Evolutionary conservation across 2,888 invertebrate species (phyloP), one percentile per base, ranked within the genome.

Genomic region (Volucella inanis): DNA sequence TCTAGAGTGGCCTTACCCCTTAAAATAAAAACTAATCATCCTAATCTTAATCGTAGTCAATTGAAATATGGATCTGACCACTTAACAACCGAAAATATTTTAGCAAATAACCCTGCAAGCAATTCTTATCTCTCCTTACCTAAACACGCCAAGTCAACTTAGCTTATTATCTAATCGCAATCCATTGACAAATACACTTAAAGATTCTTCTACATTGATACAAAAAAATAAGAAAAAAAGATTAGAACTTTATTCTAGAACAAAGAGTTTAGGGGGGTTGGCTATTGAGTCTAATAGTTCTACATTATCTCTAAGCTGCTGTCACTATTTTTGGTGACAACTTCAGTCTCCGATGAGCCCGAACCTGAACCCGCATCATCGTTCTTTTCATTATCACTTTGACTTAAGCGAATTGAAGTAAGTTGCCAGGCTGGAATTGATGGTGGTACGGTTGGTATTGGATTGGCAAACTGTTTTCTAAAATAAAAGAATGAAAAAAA

Each of bases 371-470:
- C 95, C 47, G 90, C 91, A 3, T 95, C 93, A 81, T 94, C 94
- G 87, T 93, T 93, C 74, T 92, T 93, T 54, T 92, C 92, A 70
- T 92, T 93, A 72, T 92, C 92, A 43, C 91, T 91, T 91, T 93
- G 38, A 49, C 89, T 89, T 49, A 90, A 89, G 41, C 88, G 90
- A 92, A 93, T 90, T 2, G 90, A 88, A 31, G 89, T 94, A 79
- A 96, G 92, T 91, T 97, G 96, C 97, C 97, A 97, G 12, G 96
- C 94, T 18, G 97, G 96, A 88, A 97, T 96, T 0, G 96, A 96
- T 1, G 95, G 94, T 0, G 94, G 94, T 38, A 94, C 94, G 0
- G 95, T 92, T 2, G 94, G 93, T 11, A 93, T 94, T 2, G 96
- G 94, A 11, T 94, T 94, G 18, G 96, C 95, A 91, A 97, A 97